A percentile compares a stretch with the other conserved stretches of the same genome.
Evolutionary conservation across 2,888 invertebrate genomes (phyloP).

Genomic region (Archips xylosteana): DNA sequence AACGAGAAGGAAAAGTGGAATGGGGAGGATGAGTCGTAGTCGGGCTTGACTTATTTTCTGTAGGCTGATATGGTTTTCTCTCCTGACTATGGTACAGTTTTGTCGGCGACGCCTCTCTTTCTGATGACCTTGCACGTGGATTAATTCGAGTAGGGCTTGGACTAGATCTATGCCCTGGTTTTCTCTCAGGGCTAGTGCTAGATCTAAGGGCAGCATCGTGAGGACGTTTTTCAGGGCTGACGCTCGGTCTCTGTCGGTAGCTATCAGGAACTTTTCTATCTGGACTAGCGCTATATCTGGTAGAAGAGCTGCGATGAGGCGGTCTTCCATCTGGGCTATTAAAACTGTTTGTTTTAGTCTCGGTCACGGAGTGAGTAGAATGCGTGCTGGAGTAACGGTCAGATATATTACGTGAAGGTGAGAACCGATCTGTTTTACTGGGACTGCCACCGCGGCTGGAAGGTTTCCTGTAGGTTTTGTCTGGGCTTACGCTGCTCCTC

Average conservation of each 20-base stretch:
- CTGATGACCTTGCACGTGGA: constrained; percentile 46
- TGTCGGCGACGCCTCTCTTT: constrained; percentile 45
- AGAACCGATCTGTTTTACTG: constrained; percentile 63
- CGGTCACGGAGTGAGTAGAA: constrained; percentile 62
- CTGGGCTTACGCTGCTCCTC: constrained; percentile 83
- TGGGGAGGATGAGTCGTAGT: not conserved
- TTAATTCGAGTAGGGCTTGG: constrained; percentile 39
- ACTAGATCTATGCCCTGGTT: constrained; percentile 41
- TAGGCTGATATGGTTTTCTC: constrained; percentile 45
- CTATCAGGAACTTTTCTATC: constrained; percentile 61
- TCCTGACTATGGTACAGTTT: constrained; percentile 56
- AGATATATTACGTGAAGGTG: constrained; percentile 64
- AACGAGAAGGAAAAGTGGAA: constrained; percentile 1
- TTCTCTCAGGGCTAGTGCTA: constrained; percentile 59
- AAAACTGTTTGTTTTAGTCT: constrained; percentile 60
- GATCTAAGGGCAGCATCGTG: constrained; percentile 50
- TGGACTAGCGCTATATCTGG: constrained; percentile 61
- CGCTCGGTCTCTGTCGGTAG: constrained; percentile 57
- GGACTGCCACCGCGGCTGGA: constrained; percentile 71
- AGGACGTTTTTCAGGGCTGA: constrained; percentile 67
- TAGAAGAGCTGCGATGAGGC: constrained; percentile 61
- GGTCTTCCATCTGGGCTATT: constrained; percentile 62
- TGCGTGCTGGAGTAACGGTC: constrained; percentile 65
- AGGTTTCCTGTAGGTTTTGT: constrained; percentile 69
- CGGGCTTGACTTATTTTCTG: constrained; percentile 11